These are phyloP conservation scores for Staurois parvus DNA, from an alignment of 2,797 vertebrate genomes.

Conservation along the genomic window DNA sequence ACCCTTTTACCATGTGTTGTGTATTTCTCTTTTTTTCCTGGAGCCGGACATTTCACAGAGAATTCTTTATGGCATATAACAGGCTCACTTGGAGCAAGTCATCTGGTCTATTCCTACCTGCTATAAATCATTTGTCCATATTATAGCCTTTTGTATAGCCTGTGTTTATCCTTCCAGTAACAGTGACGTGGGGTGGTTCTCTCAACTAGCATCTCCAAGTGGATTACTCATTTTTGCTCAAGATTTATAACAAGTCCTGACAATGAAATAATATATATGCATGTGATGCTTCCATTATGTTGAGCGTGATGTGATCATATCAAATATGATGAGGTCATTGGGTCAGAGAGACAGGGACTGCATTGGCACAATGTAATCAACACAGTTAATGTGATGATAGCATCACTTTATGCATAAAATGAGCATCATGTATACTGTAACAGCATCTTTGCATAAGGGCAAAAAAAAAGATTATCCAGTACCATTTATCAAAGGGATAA, in stretches of 20 bases:
- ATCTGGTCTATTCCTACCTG: slow-evolving; percentile 31
- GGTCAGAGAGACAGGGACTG: not conserved
- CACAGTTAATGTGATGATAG: not conserved
- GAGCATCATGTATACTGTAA: not conserved
- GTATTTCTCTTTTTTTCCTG: slow-evolving; percentile 45
- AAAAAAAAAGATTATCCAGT: not conserved
- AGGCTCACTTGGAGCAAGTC: slow-evolving; percentile 40
- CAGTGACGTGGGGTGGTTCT: slow-evolving; percentile 10
- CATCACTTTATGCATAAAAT: not conserved
- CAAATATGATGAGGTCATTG: not conserved
- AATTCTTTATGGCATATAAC: slow-evolving; percentile 48
- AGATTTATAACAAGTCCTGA: not conserved
- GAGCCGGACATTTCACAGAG: slow-evolving; percentile 38
- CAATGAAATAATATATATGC: not conserved
- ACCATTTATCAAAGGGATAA: not conserved
- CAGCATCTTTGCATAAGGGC: not conserved
- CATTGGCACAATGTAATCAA: not conserved
- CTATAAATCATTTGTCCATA: slow-evolving; percentile 40
- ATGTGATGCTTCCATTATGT: not conserved
- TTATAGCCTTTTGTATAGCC: slow-evolving; percentile 18
- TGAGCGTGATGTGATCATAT: not conserved
- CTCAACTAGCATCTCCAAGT: slow-evolving; percentile 5
- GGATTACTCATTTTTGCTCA: slow-evolving; percentile 10
- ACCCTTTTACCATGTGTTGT: slow-evolving; percentile 53
- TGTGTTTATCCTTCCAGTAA: not conserved